Evolutionary conservation across 2,113 vertebrate species (phyloP), one percentile per base, ranked within the genome.

Genomic region (Mormoops blainvillei): DNA sequence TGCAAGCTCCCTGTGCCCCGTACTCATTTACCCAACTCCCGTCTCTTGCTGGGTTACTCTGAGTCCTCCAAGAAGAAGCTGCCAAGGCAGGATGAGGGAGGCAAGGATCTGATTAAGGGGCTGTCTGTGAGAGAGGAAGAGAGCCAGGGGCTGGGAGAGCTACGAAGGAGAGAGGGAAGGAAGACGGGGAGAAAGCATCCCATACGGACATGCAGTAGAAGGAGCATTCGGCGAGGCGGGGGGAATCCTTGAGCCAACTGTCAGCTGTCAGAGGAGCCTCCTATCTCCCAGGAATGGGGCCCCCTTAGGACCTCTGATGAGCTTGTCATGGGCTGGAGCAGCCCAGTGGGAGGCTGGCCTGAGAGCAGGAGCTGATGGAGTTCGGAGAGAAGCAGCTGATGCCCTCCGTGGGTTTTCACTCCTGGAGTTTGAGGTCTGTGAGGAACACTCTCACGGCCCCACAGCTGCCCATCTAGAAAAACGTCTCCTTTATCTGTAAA

Each of bases 401-500:
- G 28, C 28, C 56, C 33, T 86, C 87, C 84, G n/a, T 87, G 36
- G 28, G 9, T 73, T 76, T 65, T 81, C 26, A 68, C 15, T 86
- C 38, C 54, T 73, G 52, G 1, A 50, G 41, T 22, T 33, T 41
- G 71, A 93, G 33, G 4, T 92, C 26, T 26, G 0, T 58, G 28
- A 87, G 77, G 36, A 41, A 22, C 31, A 22, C 52, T 77, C 45
- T 81, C 48, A 31, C 19, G 36, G 56, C 52, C 78, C n/a, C 36
- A 38, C 12, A 41, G 22, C 19, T 78, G 68, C 36, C 86, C 76
- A 67, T 38, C 20, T 33, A 76, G 48, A 48, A 70, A 68, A 70
- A 38, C 36, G 19, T 70, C 87, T 97, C 81, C 85, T 92, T 92
- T 91, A 94, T 68, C 78, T 93, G 45, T 86, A 91, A 96, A 94